Base-by-base conservation (phyloP, 2,113 vertebrate species). In the Jaculus jaculus region DNA sequence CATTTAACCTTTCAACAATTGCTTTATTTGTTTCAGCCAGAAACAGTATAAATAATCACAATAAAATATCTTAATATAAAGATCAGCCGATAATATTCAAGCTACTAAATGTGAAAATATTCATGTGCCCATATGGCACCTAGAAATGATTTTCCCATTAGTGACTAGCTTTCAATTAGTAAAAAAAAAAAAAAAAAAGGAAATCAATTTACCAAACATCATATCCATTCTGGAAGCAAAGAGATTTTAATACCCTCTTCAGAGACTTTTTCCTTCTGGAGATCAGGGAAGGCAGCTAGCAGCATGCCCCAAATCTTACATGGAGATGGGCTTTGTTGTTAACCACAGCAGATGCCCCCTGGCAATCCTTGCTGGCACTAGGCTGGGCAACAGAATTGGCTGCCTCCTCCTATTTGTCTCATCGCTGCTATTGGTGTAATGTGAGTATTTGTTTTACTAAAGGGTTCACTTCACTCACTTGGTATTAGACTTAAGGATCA, bases 1-100 rank as follows among this genome's bases (percentile, higher is more conserved):
- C 96, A 93, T 97, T 97, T 97, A 96, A 97, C 93, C 92, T 97
- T 97, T 89, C 72, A 94, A 95, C 96, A 96, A 96, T 97, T 61
- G 92, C 94, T 98, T 96, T 96, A 94, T 96, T 97, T 98, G 95
- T 96, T 97, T 95, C 87, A 94, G 87, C 89, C 26, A 73, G 93
- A 93, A 92, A 80, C 84, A 39, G n/a, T 63, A 87, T 96, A 97
- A 96, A 98, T 97, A 97, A 97, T 97, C 97, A 94, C 78, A 95
- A 95, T 92, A 94, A 84, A 98, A 97, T 94, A 58, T 84, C 78
- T 89, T 96, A 81, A 95, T 94, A 95, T 15, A 86, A 95, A 98
- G 95, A 91, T 26, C 28, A 95, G 93, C 66, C 91, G 84, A 96
- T 95, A 95, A 94, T 96, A 97, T 92, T 88, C 74, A 95, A 92